Conservation (phyloP, 2,888 invertebrate genomes). For the Lasioglossum leucozonium region DNA sequence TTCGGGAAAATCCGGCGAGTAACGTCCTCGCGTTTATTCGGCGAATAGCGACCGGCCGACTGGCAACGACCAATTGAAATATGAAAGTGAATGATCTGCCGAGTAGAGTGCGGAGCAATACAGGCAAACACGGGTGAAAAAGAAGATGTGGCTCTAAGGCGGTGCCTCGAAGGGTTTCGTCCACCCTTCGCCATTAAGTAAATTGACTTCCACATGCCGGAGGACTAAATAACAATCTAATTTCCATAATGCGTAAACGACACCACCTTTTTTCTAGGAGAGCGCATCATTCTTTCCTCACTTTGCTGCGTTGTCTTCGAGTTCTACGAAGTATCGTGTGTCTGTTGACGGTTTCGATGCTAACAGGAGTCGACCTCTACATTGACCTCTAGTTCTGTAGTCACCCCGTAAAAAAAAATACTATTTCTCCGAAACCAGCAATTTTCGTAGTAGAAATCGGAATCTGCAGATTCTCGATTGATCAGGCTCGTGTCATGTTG, state of each 20-base stretch:
- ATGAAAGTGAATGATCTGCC: neutral
- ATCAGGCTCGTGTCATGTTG: neutral
- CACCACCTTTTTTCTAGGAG: slow-evolving; percentile 40
- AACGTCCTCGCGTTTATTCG: neutral
- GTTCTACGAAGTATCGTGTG: neutral
- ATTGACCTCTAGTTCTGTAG: neutral
- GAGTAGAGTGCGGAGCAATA: slow-evolving; percentile 25
- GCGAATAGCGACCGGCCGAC: neutral
- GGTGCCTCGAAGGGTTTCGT: slow-evolving; percentile 74
- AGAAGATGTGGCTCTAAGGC: slow-evolving; percentile 74
- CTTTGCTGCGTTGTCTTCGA: neutral
- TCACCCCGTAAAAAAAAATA: neutral
- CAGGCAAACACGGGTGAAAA: slow-evolving; percentile 56
- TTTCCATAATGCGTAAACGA: slow-evolving; percentile 77
- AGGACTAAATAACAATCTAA: slow-evolving; percentile 75
- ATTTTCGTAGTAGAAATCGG: neutral
- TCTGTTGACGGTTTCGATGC: neutral
- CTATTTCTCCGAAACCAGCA: neutral
- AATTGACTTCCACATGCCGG: slow-evolving; percentile 75
- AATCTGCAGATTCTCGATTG: neutral
- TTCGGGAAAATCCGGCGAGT: slow-evolving; percentile 40
- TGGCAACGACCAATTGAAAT: neutral
- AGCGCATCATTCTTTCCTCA: slow-evolving; percentile 15
- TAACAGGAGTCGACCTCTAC: neutral
- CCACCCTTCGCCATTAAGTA: slow-evolving; percentile 77